phyloP scores from a whole-genome alignment of 2,113 vertebrate genomes.

The Pteropus alecto region DNA sequence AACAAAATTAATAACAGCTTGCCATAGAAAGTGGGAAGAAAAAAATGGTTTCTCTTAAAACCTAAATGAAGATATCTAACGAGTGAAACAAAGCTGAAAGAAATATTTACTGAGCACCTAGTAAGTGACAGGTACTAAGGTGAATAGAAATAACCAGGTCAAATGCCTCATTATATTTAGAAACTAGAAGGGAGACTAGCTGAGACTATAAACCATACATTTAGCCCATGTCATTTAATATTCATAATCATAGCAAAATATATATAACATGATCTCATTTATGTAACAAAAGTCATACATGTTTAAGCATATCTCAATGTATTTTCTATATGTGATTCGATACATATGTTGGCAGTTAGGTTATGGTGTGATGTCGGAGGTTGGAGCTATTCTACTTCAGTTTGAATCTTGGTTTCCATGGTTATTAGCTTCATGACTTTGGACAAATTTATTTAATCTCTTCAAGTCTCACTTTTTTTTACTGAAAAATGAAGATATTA shows the following conservation, averaged over 20 bases:
- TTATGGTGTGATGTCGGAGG: not conserved
- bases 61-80: conserved; percentile 14
- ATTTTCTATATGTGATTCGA: not conserved
- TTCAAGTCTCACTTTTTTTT: not conserved
- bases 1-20: conserved; percentile 53
- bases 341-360: not conserved
- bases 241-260: not conserved
- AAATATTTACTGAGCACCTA: not conserved
- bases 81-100: not conserved
- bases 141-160: not conserved
- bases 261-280: not conserved
- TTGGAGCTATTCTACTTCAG: not conserved
- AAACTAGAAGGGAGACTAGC: not conserved
- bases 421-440: not conserved
- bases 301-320: not conserved
- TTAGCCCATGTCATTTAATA: not conserved
- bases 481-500: not conserved
- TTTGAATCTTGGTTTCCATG: not conserved
- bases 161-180: not conserved
- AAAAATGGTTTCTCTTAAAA: conserved; percentile 36
- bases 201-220: not conserved
- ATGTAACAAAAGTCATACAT: not conserved
- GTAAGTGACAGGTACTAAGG: not conserved
- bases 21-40: not conserved
- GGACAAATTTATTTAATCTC: not conserved